Evolutionary conservation across 1,140 invertebrate genomes (phyloP), one percentile per base, ranked within the genome.

Genomic region (Parapsyche elsis): DNA sequence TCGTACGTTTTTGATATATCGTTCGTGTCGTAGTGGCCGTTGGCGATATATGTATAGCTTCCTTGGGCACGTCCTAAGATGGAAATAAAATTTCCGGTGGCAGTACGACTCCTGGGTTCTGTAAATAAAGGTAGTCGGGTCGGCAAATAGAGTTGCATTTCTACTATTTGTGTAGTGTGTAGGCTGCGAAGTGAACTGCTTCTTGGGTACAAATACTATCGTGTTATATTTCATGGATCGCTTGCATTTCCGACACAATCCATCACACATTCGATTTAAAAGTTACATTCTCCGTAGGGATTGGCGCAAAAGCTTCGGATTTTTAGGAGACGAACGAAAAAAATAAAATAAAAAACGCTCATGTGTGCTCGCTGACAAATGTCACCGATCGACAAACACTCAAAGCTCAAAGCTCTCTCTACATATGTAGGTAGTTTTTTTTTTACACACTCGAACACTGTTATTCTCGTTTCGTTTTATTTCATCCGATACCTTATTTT

Each of bases 61-160:
- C 49, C 12, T 10, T 53, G 16, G 49, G 10, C 49, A 16, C 49
- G 10, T 46, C 24, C 5, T 16, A 24, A 19, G 38, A 14, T 73
- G 38, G 71, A 73, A 73, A 73, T 73, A 73, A 73, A 73, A 73
- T 73, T 73, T 73, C 71, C 71, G 71, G 71, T 16, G 10, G 59
- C 64, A 19, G 21, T 67, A 26, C 64, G 49, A 53, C 49, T 12
- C 16, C 16, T 12, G 4, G 49, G 16, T 26, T 24, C 23, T 9
- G 71, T 38, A 49, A 73, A 73, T 73, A 67, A 26, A 67, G 21
- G 10, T 16, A 53, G 49, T 53, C 16, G 12, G 49, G 38, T 73
- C 71, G 23, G 71, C 19, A 73, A 73, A 73, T 46, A 46, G 71
- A 19, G 30, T 21, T 73, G 44, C 44, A 73, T 49, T 71, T 73